A percentile compares a stretch with the other conserved stretches of the same genome.
Evolutionary conservation across 1,140 invertebrate species (phyloP).

Genomic region (Neodiprion pinetum): DNA sequence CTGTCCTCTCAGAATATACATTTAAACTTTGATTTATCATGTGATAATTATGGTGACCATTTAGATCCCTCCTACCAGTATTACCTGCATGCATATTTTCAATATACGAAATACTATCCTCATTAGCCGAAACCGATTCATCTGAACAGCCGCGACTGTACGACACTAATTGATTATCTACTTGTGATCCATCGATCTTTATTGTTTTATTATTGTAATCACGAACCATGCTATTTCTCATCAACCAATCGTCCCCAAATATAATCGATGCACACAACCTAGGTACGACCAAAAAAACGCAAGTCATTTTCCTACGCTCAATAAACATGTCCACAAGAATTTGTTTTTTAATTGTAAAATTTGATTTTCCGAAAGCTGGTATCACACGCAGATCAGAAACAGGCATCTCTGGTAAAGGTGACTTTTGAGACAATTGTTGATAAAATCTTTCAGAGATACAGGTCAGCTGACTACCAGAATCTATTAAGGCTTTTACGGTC

Average conservation of each 20-base stretch:
- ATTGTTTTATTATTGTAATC: constrained; percentile 5
- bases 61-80: not conserved
- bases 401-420: constrained; percentile 10
- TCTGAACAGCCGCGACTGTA: not conserved
- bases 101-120: not conserved
- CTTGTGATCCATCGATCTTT: not conserved
- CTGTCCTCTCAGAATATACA: not conserved
- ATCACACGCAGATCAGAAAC: constrained; percentile 17
- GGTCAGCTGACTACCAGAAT: constrained; percentile 19
- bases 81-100: not conserved
- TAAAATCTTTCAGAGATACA: constrained; percentile 17
- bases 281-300: constrained; percentile 9
- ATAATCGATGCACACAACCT: not conserved
- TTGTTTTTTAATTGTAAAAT: constrained; percentile 18
- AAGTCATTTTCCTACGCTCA: not conserved
- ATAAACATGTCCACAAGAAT: constrained; percentile 9
- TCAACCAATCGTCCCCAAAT: constrained; percentile 16
- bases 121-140: not conserved
- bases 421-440: not conserved
- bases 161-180: not conserved
- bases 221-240: not conserved
- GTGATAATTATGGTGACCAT: not conserved
- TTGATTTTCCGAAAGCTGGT: constrained; percentile 19
- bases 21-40: not conserved
- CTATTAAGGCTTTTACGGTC: constrained; percentile 11